A percentile compares a stretch with the other conserved stretches of the same genome.
Evolutionary conservation across 1,140 invertebrate species (phyloP).

Genomic region (Triops longicaudatus): DNA sequence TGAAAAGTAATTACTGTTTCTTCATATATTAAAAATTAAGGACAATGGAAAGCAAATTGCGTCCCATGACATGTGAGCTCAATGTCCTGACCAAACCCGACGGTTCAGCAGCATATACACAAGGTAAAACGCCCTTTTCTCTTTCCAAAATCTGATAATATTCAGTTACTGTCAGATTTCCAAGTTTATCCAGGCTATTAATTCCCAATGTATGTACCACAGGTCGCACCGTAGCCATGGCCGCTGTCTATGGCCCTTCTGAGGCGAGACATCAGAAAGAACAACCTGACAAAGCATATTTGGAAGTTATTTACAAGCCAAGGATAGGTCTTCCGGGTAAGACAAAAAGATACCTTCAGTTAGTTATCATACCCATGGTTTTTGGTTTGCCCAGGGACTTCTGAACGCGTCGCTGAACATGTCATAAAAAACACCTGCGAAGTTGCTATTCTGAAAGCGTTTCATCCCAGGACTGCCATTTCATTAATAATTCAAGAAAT

Average conservation of each 20-base stretch:
- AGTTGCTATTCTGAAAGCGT: slow-evolving; percentile 52
- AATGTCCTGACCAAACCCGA: slow-evolving; percentile 59
- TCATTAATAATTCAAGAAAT: slow-evolving; percentile 75
- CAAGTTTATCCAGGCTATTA: not conserved
- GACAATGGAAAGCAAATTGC: slow-evolving; percentile 29
- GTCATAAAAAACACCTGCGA: slow-evolving; percentile 67
- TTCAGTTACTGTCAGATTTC: not conserved
- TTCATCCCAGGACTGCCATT: slow-evolving; percentile 69
- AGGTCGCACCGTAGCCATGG: slow-evolving; percentile 68
- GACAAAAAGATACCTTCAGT: not conserved
- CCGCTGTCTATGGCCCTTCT: slow-evolving; percentile 71
- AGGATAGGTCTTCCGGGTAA: slow-evolving; percentile 64
- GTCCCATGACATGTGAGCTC: slow-evolving; percentile 53
- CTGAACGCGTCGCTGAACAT: slow-evolving; percentile 63
- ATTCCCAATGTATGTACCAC: slow-evolving; percentile 35
- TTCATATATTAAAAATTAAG: not conserved
- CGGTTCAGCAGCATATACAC: slow-evolving; percentile 62
- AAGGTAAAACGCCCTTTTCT: slow-evolving; percentile 43
- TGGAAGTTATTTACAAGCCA: slow-evolving; percentile 67
- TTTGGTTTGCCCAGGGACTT: slow-evolving; percentile 45
- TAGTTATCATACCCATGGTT: not conserved
- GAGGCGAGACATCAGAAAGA: slow-evolving; percentile 69
- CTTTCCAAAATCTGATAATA: not conserved
- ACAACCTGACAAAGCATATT: slow-evolving; percentile 61
- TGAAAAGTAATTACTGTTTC: not conserved